Evolutionary conservation across 2,113 vertebrate species (phyloP).

Genomic region (Apodemus speciosus): DNA sequence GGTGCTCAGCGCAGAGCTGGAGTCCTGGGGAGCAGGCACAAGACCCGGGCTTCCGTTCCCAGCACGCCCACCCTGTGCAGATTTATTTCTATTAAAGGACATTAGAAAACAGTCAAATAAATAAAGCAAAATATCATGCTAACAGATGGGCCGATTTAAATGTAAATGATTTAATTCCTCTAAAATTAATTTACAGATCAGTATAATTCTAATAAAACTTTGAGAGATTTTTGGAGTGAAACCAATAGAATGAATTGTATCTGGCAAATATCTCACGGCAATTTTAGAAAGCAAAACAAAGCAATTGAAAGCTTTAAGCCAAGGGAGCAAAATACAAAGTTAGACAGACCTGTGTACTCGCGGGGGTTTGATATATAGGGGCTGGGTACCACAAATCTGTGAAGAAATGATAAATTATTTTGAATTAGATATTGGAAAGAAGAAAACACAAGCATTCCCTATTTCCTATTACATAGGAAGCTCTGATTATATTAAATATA

Average conservation of each 20-base stretch:
- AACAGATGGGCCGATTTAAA: conserved; percentile 18
- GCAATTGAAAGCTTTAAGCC: background rate
- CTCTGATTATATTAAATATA: background rate
- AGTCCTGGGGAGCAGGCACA: background rate
- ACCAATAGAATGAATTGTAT: background rate
- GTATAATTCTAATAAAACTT: conserved; percentile 28
- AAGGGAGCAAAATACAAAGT: background rate
- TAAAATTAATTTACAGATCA: conserved; percentile 1
- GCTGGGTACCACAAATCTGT: background rate
- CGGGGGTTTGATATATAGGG: background rate
- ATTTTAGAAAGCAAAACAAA: conserved; percentile 35
- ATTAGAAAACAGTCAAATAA: background rate
- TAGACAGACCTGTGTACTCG: background rate
- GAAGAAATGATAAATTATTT: background rate
- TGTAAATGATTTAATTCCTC: conserved; percentile 32
- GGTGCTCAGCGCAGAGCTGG: background rate
- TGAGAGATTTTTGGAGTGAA: conserved; percentile 24
- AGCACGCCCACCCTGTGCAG: too few relatives aligned
- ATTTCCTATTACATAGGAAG: background rate
- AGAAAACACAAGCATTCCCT: background rate
- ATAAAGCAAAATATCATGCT: background rate
- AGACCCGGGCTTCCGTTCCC: background rate
- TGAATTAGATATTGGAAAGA: background rate
- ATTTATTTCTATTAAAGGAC: background rate
- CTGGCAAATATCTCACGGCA: background rate